Evolutionary conservation across 2,888 invertebrate species (phyloP).

Genomic region (Pandemis corylana): DNA sequence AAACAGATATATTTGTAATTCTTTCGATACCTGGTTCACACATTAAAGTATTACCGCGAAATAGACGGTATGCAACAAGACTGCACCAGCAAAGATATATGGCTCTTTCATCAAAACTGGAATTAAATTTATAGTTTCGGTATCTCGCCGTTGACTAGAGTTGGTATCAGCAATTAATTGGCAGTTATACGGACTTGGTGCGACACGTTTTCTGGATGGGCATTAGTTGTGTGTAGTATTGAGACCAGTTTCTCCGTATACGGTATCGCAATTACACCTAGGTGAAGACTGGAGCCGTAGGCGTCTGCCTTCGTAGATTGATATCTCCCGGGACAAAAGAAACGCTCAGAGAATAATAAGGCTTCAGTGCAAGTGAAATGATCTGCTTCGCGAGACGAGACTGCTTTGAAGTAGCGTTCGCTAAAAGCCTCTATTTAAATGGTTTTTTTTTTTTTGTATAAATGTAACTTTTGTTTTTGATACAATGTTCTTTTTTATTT

Average conservation of each 20-base stretch:
- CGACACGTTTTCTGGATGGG: slow-evolving; percentile 67
- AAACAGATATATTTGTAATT: not conserved
- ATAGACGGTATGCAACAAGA: slow-evolving; percentile 34
- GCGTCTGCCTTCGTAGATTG: slow-evolving; percentile 75
- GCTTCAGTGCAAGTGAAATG: slow-evolving; percentile 70
- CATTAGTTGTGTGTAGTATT: slow-evolving; percentile 68
- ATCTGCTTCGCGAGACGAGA: slow-evolving; percentile 65
- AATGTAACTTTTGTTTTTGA: slow-evolving; percentile 34
- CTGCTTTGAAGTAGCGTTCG: slow-evolving; percentile 67
- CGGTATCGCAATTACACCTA: slow-evolving; percentile 73
- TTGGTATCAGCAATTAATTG: slow-evolving; percentile 68
- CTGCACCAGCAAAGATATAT: slow-evolving; percentile 57
- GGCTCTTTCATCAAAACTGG: slow-evolving; percentile 48
- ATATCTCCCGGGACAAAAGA: slow-evolving; percentile 74
- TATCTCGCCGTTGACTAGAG: slow-evolving; percentile 48
- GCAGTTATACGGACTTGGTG: slow-evolving; percentile 60
- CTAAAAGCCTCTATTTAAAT: slow-evolving; percentile 52
- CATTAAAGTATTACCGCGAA: not conserved
- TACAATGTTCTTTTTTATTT: not conserved
- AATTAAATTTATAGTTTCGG: slow-evolving; percentile 65
- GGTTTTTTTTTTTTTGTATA: slow-evolving; percentile 31
- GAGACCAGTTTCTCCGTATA: slow-evolving; percentile 71
- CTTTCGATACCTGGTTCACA: not conserved
- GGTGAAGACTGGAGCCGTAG: slow-evolving; percentile 68
- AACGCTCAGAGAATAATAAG: slow-evolving; percentile 77